Evolutionary conservation across 53 echinoderm and acorn worm genomes (phyloP), one percentile per base, ranked within the genome.

Genomic region (Stichopus horrens): DNA sequence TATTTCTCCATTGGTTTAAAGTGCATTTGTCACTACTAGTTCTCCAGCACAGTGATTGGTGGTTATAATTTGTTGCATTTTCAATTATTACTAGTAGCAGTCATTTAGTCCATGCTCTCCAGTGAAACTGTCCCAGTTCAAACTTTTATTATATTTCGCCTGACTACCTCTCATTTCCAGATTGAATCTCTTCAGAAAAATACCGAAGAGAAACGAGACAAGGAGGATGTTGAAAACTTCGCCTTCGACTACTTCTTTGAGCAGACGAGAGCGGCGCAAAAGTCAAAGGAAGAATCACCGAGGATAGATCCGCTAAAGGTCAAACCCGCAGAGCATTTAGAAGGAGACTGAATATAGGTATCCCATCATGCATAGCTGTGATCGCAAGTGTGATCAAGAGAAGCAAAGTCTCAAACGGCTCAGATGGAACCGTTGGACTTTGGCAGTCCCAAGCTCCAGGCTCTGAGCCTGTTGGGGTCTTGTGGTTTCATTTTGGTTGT

Each of bases 221-320:
- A 75, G 23, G 92, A 90, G 53, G 82, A 91, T 54, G 91, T 91
- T 58, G 89, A 90, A n/a, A 95, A 97, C 88, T 97, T 95, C 89
- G 92, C 97, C 5, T 97, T 97, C 78, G 97, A 97, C 74, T 95
- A 97, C 67, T 97, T 97, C 94, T 97, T 97, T 83, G 95, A 97
- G 83, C 94, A 95, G 76, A 88, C 95, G 0, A 89, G 76, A 20
- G 80, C 74, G 2, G 92, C 86, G 18, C 82, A 90, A 7, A 58
- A 73, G 19, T 88, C 81, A 14, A 86, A 88, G 63, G 83, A 85
- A 14, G 57, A 66, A 8, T 75, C 76, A 67, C 76, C 83, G n/a
- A 90, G 88, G 52, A 84, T 83, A 19, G 19, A 68, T 13, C 71
- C 16, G 18, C 18, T 6, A 58, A 86, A 57, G 66, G 76, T 77